Evolutionary conservation across 1,140 invertebrate species (phyloP).

Genomic region (Zaprionus kolodkinae): DNA sequence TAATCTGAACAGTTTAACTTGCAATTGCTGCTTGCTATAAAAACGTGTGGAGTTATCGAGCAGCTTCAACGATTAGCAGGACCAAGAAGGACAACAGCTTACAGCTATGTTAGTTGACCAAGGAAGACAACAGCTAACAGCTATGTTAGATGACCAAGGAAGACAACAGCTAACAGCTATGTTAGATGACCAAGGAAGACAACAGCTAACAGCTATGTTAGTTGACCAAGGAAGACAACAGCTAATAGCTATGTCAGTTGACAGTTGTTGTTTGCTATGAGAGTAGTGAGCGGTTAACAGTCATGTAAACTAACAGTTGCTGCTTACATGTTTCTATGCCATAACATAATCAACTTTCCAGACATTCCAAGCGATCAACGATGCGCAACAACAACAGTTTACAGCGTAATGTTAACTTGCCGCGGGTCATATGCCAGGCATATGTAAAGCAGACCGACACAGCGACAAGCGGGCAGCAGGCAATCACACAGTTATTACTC

Average conservation of each 20-base stretch:
- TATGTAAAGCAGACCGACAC: slow-evolving; percentile 25
- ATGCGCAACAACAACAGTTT: slow-evolving; percentile 5
- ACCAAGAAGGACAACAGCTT: background rate
- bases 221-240: no score
- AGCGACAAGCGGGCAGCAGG: slow-evolving; percentile 1
- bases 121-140: background rate
- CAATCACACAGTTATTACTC: slow-evolving; percentile 33
- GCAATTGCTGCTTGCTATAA: background rate
- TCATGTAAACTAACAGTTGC: background rate
- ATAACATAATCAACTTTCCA: background rate
- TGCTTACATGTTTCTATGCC: background rate
- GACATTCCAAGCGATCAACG: background rate
- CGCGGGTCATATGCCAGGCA: slow-evolving; percentile 38
- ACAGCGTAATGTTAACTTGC: slow-evolving; percentile 16
- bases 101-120: background rate
- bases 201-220: background rate
- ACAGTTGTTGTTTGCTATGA: background rate
- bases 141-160: background rate
- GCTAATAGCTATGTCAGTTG: background rate
- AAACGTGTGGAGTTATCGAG: no score
- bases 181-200: background rate
- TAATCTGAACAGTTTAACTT: background rate
- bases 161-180: background rate
- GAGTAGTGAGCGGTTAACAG: background rate
- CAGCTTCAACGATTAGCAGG: background rate